Evolutionary conservation across 2,888 invertebrate genomes (phyloP), one percentile per base, ranked within the genome.

Genomic region (Pseudococcus jackbeardsleyi): DNA sequence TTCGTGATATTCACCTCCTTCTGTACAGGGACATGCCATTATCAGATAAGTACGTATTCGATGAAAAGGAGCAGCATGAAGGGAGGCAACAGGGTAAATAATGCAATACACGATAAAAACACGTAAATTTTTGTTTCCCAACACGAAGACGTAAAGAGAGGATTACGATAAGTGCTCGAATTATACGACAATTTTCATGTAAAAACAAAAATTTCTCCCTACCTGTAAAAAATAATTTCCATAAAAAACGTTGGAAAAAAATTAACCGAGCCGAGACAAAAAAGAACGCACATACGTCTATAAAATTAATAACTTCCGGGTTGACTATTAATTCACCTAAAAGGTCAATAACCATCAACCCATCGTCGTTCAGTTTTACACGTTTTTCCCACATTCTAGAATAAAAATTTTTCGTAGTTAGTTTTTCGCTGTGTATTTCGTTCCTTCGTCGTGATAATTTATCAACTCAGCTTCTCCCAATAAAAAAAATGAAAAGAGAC

Each of bases 241-340:
- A 22, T 22, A 64, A 6, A 64, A 19, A 6, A 15, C 12, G 64
- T 9, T 7, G 22, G 19, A 64, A 64, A 19, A 64, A 22, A 64
- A 64, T 22, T 22, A 64, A 19, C 64, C 64, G 17, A 59, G 12
- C 59, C n/a, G n/a, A 59, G 59, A 59, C 59, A 33, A 59, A 59
- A 46, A 12, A 3, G 59, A 59, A 59, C n/a, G 17, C n/a, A 17
- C 15, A 59, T n/a, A 59, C 59, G 59, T n/a, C 6, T n/a, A 6
- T 59, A n/a, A 59, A 59, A 59, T 59, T 59, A 59, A 64, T 64
- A 64, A 64, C 64, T 64, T 64, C 64, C 64, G 64, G 64, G 64
- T 59, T 64, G 64, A 64, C 64, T 64, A 64, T 64, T 64, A 64
- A 64, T 64, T 64, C 22, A 64, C 19, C 4, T 19, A 64, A 22